Conservation (phyloP, 2,888 invertebrate genomes). For the Formica aserva region DNA sequence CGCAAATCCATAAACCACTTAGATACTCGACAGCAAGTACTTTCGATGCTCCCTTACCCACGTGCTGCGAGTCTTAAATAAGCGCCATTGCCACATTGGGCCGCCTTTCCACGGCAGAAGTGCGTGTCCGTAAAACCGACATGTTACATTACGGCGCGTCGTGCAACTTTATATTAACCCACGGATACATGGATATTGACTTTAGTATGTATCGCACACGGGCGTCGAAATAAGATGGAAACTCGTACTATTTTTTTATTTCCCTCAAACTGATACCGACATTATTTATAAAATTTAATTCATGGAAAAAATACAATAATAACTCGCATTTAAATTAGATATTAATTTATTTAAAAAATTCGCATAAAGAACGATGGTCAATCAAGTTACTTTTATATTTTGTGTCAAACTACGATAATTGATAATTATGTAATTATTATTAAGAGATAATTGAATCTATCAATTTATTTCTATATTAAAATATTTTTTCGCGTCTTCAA, state of each 20-base stretch:
- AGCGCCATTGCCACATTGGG: constrained; percentile 35
- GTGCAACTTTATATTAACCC: constrained; percentile 34
- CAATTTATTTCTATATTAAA: background rate
- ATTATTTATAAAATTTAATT: background rate
- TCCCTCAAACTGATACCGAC: background rate
- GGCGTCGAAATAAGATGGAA: background rate
- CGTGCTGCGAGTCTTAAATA: constrained; percentile 50
- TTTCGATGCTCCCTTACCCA: constrained; percentile 47
- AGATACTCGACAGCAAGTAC: constrained; percentile 50
- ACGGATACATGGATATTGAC: background rate
- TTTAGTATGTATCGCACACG: constrained; percentile 10
- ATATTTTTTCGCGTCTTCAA: background rate
- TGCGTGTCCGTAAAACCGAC: constrained; percentile 32
- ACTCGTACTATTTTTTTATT: background rate
- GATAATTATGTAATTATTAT: background rate
- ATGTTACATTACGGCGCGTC: constrained; percentile 27
- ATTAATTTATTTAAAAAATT: background rate
- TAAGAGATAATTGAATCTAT: background rate
- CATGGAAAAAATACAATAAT: background rate
- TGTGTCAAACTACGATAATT: background rate
- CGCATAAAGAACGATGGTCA: background rate
- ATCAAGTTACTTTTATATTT: background rate
- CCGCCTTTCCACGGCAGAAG: constrained; percentile 18
- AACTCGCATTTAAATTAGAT: background rate
- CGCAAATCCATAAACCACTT: constrained; percentile 51